Conservation (phyloP, 2,888 invertebrate species). For the Acanthoscelides obtectus region DNA sequence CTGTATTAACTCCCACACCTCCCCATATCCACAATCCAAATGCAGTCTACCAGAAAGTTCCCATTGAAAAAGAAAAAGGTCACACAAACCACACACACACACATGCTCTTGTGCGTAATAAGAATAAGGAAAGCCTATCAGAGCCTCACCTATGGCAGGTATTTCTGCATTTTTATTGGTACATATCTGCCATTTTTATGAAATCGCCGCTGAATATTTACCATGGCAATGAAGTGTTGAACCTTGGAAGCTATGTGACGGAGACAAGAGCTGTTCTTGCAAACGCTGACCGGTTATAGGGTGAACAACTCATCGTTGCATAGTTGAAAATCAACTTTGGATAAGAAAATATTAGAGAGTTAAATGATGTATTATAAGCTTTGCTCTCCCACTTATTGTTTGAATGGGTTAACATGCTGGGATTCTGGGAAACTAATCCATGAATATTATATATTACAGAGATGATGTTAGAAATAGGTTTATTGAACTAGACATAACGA, state of each 20-base stretch:
- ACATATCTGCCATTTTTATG: conserved; percentile 36
- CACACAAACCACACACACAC: conserved; percentile 28
- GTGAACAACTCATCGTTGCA: conserved; percentile 21
- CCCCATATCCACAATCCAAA: not conserved
- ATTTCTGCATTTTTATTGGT: conserved; percentile 38
- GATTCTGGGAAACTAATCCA: too few species aligned
- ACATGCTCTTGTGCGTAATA: conserved; percentile 13
- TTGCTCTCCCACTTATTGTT: too few species aligned
- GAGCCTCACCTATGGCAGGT: conserved; percentile 46
- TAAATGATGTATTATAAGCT: too few species aligned
- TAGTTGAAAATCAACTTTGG: too few species aligned
- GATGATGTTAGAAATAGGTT: too few species aligned
- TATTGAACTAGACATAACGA: too few species aligned
- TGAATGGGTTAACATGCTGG: too few species aligned
- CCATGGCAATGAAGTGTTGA: conserved; percentile 45
- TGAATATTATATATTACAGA: too few species aligned
- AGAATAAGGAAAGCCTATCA: conserved; percentile 47
- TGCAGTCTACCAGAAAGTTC: conserved; percentile 12
- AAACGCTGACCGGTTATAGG: conserved; percentile 25
- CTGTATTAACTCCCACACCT: not conserved
- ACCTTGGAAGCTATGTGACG: conserved; percentile 44
- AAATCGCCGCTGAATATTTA: conserved; percentile 41
- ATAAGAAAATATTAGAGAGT: too few species aligned
- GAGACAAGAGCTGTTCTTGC: conserved; percentile 22
- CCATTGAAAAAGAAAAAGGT: conserved; percentile 32